Percentiles rank a stretch among this genome's conserved stretches.
These are phyloP conservation scores for Belgica antarctica DNA, from an alignment of 2,888 invertebrate genomes.

Conservation along the genomic window DNA sequence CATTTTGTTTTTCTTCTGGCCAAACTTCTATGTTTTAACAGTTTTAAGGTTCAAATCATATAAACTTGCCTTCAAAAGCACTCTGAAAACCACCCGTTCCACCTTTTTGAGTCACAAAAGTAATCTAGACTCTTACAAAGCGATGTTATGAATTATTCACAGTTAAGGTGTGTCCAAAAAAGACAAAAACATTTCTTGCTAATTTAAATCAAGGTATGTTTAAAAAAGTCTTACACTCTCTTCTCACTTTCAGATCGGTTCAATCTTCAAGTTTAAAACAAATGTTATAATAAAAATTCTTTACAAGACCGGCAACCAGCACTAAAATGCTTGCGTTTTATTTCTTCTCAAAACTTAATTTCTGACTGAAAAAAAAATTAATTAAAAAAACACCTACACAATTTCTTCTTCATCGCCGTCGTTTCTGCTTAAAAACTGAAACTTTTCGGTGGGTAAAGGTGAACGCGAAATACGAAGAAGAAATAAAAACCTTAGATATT, in stretches of 20 bases:
- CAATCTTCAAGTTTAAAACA: neutral
- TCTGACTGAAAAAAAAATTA: conserved; percentile 38
- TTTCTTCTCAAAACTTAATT: conserved; percentile 18
- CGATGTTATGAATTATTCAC: no score
- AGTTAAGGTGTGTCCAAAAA: no score
- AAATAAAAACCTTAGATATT: conserved; percentile 35
- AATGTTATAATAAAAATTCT: conserved; percentile 14
- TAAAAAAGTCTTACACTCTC: neutral
- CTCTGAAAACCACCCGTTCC: no score
- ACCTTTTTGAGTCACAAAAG: no score
- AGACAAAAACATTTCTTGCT: no score
- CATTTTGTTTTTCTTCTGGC: no score
- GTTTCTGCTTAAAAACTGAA: neutral
- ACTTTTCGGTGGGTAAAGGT: neutral
- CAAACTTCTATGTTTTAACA: no score
- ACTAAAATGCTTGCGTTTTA: conserved; percentile 29
- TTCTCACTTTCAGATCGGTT: neutral
- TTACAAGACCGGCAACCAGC: neutral
- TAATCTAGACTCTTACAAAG: no score
- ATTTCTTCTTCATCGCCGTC: neutral
- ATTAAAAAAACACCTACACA: conserved; percentile 44
- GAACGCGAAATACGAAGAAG: conserved; percentile 5
- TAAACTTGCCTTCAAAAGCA: no score
- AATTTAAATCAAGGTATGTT: no score
- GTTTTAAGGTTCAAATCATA: no score